phyloP scores from a whole-genome alignment of 2,797 vertebrate species.

The Pogonophryne albipinna region DNA sequence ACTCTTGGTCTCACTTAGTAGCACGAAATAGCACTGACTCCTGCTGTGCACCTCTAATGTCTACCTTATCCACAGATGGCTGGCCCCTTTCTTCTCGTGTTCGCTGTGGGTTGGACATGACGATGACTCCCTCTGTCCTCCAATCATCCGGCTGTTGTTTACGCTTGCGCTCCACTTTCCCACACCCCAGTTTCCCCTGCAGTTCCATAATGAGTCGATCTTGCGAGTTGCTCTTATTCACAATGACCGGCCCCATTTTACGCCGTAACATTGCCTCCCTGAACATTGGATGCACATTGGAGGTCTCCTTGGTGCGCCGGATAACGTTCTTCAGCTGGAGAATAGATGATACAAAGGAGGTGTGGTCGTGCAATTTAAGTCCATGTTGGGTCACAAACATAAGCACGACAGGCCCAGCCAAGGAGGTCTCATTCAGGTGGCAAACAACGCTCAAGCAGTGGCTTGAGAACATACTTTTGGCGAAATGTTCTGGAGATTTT shows the following conservation, averaged over 20 bases:
- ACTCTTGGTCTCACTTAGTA: slow-evolving; percentile 4
- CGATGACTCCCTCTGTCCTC: slow-evolving; percentile 92
- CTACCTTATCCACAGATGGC: slow-evolving; percentile 95
- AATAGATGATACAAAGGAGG: slow-evolving; percentile 62
- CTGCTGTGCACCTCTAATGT: slow-evolving; percentile 25
- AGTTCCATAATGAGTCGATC: slow-evolving; percentile 93
- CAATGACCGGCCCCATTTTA: slow-evolving; percentile 91
- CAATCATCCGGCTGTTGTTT: slow-evolving; percentile 89
- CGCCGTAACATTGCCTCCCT: slow-evolving; percentile 90
- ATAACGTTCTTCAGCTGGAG: slow-evolving; percentile 96
- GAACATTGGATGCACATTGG: slow-evolving; percentile 95
- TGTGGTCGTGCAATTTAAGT: slow-evolving; percentile 51
- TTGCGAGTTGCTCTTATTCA: slow-evolving; percentile 93
- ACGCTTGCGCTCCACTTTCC: slow-evolving; percentile 81
- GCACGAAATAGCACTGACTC: not conserved
- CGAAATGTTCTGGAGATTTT: slow-evolving; percentile 27
- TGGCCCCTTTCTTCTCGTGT: slow-evolving; percentile 83
- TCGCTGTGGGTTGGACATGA: slow-evolving; percentile 90
- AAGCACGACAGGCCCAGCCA: slow-evolving; percentile 35
- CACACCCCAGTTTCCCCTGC: slow-evolving; percentile 92
- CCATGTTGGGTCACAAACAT: slow-evolving; percentile 36
- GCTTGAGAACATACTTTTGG: slow-evolving; percentile 21
- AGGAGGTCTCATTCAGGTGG: slow-evolving; percentile 32
- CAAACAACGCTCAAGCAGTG: slow-evolving; percentile 40
- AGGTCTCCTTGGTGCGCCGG: slow-evolving; percentile 94